These are phyloP conservation scores for Rhagonycha lutea DNA, from an alignment of 2,888 invertebrate species.

Conservation along the genomic window DNA sequence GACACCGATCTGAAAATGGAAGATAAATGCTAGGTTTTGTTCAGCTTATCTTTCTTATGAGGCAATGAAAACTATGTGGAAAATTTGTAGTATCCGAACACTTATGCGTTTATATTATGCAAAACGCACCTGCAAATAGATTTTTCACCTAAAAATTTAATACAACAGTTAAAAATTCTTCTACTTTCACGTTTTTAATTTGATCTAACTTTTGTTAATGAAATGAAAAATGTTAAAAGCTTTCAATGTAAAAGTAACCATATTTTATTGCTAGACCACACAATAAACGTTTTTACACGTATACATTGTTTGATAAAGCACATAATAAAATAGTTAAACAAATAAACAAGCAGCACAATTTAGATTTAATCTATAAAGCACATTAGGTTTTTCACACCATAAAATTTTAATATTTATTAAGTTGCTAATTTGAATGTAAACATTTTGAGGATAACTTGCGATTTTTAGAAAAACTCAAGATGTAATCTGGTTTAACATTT, in stretches of 20 bases:
- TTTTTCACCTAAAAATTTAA: neutral
- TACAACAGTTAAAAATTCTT: neutral
- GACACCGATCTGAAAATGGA: neutral
- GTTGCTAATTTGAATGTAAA: neutral
- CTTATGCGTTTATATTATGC: neutral
- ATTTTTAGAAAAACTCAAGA: neutral
- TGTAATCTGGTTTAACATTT: neutral
- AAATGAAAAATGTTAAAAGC: neutral
- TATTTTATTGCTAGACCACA: constrained; percentile 8
- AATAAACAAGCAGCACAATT: neutral
- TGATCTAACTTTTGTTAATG: neutral
- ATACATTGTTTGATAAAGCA: neutral
- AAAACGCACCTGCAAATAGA: neutral
- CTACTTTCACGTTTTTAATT: neutral
- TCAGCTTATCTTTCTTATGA: neutral
- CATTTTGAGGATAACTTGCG: neutral
- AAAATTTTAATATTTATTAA: neutral
- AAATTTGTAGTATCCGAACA: neutral
- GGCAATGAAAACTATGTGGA: neutral
- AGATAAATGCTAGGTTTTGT: neutral
- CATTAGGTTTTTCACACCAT: neutral
- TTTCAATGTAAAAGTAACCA: neutral
- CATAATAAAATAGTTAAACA: neutral
- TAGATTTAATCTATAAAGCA: neutral
- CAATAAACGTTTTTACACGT: constrained; percentile 17